These are phyloP conservation scores for Triplophysa yarkandensis DNA, from an alignment of 2,797 vertebrate genomes.

Conservation along the genomic window DNA sequence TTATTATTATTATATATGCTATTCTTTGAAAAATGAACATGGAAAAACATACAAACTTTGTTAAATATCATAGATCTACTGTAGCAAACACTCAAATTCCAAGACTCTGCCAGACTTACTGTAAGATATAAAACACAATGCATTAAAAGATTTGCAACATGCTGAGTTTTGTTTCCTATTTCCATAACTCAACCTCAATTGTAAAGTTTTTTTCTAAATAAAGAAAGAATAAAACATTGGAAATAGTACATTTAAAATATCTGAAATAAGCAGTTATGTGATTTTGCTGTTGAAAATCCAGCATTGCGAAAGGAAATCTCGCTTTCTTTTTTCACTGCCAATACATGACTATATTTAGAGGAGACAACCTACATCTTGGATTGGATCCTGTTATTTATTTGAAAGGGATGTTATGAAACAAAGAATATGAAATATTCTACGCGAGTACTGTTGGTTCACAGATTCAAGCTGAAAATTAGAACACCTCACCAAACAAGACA, in stretches of 20 bases:
- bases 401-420: slow-evolving; percentile 48
- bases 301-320: slow-evolving; percentile 45
- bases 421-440: slow-evolving; percentile 31
- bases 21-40: too few species aligned
- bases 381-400: slow-evolving; percentile 59
- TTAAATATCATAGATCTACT: neutral
- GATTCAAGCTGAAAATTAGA: slow-evolving; percentile 26
- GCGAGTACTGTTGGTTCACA: slow-evolving; percentile 20
- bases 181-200: neutral
- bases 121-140: neutral
- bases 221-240: neutral
- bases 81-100: neutral
- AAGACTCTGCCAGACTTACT: neutral
- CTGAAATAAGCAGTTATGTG: neutral
- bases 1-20: too few species aligned
- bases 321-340: slow-evolving; percentile 51
- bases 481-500: slow-evolving; percentile 15
- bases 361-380: slow-evolving; percentile 60
- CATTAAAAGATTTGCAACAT: too few species aligned
- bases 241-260: too few species aligned
- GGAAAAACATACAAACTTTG: neutral
- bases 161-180: too few species aligned
- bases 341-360: slow-evolving; percentile 54
- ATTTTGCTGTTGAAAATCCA: slow-evolving; percentile 43
- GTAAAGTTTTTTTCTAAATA: slow-evolving; percentile 27